Conservation (phyloP, 2,888 invertebrate genomes). For the Apotomis turbidana region DNA sequence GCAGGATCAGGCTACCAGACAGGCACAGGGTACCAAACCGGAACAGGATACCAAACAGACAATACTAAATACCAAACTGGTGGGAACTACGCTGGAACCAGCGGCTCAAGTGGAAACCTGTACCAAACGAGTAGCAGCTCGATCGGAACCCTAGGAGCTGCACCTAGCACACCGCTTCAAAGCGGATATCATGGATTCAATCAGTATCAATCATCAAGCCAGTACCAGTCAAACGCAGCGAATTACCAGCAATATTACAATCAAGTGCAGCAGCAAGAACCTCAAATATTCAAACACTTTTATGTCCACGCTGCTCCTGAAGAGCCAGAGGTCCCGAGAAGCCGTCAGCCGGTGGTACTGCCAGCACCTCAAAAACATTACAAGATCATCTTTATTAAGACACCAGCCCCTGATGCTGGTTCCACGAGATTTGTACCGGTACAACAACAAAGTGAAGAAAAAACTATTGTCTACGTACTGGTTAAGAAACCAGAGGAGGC, state of each 20-base stretch:
- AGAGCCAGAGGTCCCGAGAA: constrained; percentile 79
- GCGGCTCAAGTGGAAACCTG: constrained; percentile 4
- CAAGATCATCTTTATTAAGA: constrained; percentile 92
- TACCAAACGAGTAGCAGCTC: constrained; percentile 18
- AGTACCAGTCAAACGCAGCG: constrained; percentile 50
- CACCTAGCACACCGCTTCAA: constrained; percentile 9
- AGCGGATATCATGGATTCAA: constrained; percentile 46
- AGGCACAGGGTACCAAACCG: constrained; percentile 19
- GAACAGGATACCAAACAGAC: constrained; percentile 24
- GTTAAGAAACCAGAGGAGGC: constrained; percentile 90
- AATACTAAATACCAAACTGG: constrained; percentile 48
- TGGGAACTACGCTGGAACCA: constrained; percentile 24
- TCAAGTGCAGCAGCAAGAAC: constrained; percentile 89
- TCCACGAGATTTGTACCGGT: constrained; percentile 87
- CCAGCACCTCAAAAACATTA: constrained; percentile 89
- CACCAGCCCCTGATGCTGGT: constrained; percentile 86
- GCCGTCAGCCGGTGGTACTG: constrained; percentile 82
- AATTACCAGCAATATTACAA: constrained; percentile 84
- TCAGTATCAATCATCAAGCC: constrained; percentile 52
- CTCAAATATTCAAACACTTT: constrained; percentile 86
- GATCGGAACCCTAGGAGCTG: constrained; percentile 4
- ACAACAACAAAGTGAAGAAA: constrained; percentile 88
- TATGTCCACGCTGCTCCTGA: constrained; percentile 79
- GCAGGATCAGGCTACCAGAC: neutral
- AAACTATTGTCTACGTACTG: constrained; percentile 90